Conservation (phyloP, 1,140 invertebrate species). For the Periplaneta americana region DNA sequence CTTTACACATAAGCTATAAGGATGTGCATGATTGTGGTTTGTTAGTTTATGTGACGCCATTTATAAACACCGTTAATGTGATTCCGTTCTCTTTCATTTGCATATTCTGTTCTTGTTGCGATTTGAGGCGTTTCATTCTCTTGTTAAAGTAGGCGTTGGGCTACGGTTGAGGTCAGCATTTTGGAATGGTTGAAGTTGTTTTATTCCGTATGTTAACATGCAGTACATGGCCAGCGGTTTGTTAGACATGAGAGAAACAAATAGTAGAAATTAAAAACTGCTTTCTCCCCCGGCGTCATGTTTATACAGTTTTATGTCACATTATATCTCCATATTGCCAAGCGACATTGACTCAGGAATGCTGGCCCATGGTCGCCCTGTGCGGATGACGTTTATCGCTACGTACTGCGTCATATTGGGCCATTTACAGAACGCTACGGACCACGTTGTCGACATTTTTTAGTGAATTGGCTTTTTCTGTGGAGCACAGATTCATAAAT, state of each 20-base stretch:
- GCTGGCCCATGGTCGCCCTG: background rate
- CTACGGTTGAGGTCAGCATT: background rate
- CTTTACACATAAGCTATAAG: too few relatives aligned
- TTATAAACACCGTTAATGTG: too few relatives aligned
- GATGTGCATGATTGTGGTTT: too few relatives aligned
- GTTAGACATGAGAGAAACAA: background rate
- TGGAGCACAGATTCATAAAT: too few relatives aligned
- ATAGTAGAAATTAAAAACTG: background rate
- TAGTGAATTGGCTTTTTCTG: too few relatives aligned
- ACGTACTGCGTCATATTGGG: background rate
- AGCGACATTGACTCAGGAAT: background rate
- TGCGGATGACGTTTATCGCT: background rate
- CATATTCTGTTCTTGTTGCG: too few relatives aligned
- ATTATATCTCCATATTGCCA: background rate
- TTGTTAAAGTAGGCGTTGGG: too few relatives aligned
- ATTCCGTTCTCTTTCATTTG: too few relatives aligned
- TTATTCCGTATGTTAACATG: background rate
- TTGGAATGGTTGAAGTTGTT: background rate
- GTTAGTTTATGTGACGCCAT: too few relatives aligned
- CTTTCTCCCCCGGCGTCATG: background rate
- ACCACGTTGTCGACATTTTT: too few relatives aligned
- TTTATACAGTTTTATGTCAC: background rate
- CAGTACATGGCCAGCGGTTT: background rate
- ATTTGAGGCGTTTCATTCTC: too few relatives aligned
- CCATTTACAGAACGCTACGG: background rate